phyloP scores from a whole-genome alignment of 2,888 invertebrate species.

The Embidobia sp. region DNA sequence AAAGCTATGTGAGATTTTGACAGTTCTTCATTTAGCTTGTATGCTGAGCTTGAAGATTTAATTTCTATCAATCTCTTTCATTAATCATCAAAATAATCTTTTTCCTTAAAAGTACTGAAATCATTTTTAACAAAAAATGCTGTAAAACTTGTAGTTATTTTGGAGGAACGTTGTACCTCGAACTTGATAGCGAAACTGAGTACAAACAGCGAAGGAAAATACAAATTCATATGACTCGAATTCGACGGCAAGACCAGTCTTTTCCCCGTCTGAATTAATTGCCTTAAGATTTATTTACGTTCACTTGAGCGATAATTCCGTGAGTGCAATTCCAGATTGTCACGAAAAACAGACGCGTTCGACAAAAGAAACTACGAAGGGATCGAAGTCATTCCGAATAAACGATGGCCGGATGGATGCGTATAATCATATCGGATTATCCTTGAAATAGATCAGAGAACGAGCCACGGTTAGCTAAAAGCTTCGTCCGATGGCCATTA shows the following conservation, averaged over 20 bases:
- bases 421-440: conserved; percentile 81
- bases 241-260: not conserved
- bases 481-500: conserved; percentile 80
- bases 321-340: conserved; percentile 17
- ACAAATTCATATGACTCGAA: conserved; percentile 1
- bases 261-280: conserved; percentile 24
- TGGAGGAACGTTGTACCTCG: too few relatives aligned
- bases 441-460: conserved; percentile 80
- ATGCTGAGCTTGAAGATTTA: too few relatives aligned
- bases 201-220: too few relatives aligned
- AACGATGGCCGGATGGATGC: conserved; percentile 78
- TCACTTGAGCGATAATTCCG: conserved; percentile 8
- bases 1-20: too few relatives aligned
- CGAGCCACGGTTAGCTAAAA: conserved; percentile 80
- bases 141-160: too few relatives aligned
- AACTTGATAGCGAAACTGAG: too few relatives aligned
- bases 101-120: too few relatives aligned
- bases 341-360: conserved; percentile 59
- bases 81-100: too few relatives aligned
- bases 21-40: too few relatives aligned
- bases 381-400: conserved; percentile 77
- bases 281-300: conserved; percentile 3
- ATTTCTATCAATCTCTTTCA: too few relatives aligned
- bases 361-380: conserved; percentile 50
- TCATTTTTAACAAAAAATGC: too few relatives aligned